Evolutionary conservation across 2,888 invertebrate genomes (phyloP).

Genomic region (Patella depressa): DNA sequence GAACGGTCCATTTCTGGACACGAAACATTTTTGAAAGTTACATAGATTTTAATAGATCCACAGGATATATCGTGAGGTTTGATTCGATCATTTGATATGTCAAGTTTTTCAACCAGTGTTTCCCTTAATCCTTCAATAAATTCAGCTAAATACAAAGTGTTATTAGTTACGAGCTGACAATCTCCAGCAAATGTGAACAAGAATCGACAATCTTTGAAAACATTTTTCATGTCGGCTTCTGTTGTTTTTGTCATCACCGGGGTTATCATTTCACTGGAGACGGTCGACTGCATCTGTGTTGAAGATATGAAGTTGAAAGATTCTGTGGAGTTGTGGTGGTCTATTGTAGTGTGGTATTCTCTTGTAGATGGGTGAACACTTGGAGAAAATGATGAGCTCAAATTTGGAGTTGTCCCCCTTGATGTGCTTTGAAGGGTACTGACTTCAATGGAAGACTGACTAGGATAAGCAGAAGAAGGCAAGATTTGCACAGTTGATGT

Average conservation of each 20-base stretch:
- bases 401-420: no score
- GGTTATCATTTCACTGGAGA: no score
- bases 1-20: conserved; percentile 20
- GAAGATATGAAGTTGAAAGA: no score
- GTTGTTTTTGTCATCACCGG: not conserved
- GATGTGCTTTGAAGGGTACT: no score
- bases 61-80: conserved; percentile 38
- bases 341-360: no score
- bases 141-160: conserved; percentile 30
- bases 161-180: conserved; percentile 30
- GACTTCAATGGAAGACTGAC: no score
- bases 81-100: conserved; percentile 28
- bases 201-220: conserved; percentile 23
- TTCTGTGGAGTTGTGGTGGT: no score
- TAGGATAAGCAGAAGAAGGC: no score
- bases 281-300: no score
- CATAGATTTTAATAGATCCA: conserved; percentile 27
- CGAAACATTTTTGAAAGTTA: conserved; percentile 27
- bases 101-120: conserved; percentile 28
- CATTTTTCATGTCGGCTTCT: not conserved
- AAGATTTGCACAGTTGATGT: no score
- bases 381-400: no score
- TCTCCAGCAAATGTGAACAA: conserved; percentile 31
- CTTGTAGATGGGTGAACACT: no score
- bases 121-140: conserved; percentile 41